Conservation (phyloP, 2,797 vertebrate genomes). For the Nyctibius grandis region DNA sequence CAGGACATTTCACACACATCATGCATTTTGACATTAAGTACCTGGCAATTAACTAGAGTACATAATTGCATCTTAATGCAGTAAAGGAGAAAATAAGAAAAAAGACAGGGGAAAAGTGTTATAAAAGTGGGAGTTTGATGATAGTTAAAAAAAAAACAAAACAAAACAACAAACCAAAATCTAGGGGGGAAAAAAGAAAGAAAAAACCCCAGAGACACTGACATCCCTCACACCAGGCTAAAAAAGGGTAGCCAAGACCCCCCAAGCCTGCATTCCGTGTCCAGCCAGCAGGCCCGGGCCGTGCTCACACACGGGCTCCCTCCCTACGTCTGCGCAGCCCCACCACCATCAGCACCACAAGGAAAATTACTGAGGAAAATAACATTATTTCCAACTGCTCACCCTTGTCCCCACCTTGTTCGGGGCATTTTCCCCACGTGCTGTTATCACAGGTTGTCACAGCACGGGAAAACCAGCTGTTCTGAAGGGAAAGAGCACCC, state of each 20-base stretch:
- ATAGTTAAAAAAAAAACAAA: neutral
- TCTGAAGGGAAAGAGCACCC: neutral
- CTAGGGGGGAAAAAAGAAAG: too few species aligned
- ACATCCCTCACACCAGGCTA: neutral
- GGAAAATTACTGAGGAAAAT: neutral
- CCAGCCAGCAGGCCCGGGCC: rapidly evolving
- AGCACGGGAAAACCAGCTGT: neutral
- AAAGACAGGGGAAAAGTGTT: neutral
- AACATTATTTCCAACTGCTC: too few species aligned
- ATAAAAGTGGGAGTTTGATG: neutral
- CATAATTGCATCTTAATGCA: constrained; percentile 54
- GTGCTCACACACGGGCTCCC: neutral
- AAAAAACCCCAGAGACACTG: too few species aligned
- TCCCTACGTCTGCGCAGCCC: too few species aligned
- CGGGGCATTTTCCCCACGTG: neutral
- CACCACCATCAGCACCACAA: rapidly evolving
- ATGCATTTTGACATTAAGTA: constrained; percentile 58
- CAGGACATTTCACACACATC: constrained; percentile 5
- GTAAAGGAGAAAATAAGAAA: constrained; percentile 30
- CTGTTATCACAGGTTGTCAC: neutral
- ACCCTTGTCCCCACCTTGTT: neutral
- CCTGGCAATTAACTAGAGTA: constrained; percentile 55
- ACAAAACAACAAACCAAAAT: neutral
- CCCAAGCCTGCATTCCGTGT: neutral
- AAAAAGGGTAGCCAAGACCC: neutral